Evolutionary conservation across 2,888 invertebrate genomes (phyloP), one percentile per base, ranked within the genome.

Genomic region (Entomobrya multifasciata): DNA sequence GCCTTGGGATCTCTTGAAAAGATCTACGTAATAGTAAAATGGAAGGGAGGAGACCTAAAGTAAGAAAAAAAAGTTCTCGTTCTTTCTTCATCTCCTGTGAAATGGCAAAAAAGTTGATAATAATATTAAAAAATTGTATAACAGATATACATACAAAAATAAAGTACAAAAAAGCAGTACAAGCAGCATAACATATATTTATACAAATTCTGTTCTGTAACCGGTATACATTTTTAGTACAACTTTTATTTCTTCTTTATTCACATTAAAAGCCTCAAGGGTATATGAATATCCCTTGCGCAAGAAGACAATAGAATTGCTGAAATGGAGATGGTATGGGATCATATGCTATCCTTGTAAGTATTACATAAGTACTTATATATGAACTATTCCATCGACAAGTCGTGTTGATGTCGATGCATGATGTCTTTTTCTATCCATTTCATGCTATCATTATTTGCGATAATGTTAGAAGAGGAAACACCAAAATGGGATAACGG

Each of bases 191-290:
- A 22, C 57, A 8, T 57, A n/a, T 25, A n/a, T 17, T 36, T 36
- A 22, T 70, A 41, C 17, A 3, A 22, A 44, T 22, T 17, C 17
- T 70, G 10, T 49, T 72, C 47, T 10, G n/a, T n/a, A n/a, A n/a
- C n/a, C n/a, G 8, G 36, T 36, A 36, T 4, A 36, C 8, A 8
- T 36, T 36, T 36, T 8, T 36, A 36, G 44, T 17, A 27, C 77
- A 25, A 65, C 78, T 72, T 60, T 65, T 55, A 74, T 49, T 72
- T 65, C 25, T 60, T 55, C 30, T 11, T 25, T 27, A 47, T 76
- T 70, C 70, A 41, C 78, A 78, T 85, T 78, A 78, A 70, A 57
- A 70, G 78, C 78, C 85, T 70, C 78, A 15, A 47, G 78, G 77
- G 77, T 70, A 78, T n/a, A n/a, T 36, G 55, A 60, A 60, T 57